Base-by-base conservation (phyloP, 2,113 vertebrate species). In the Dicentrarchus labrax region DNA sequence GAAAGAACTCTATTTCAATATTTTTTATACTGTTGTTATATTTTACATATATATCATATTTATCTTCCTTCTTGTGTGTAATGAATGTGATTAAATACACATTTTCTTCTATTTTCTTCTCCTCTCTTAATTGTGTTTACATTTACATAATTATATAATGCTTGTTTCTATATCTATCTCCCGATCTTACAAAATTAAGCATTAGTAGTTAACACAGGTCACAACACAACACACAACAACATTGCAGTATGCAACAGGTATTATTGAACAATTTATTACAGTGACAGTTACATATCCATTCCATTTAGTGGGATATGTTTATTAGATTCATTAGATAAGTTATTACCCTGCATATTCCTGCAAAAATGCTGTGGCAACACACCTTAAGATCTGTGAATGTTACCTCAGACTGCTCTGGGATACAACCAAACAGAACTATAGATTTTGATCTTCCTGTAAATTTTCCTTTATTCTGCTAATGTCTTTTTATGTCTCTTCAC, bases 261-360 rank as follows among this genome's bases (percentile, higher is more conserved):
- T 39, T 21, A 43, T 47, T 61, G 24, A 79, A 43, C 30, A 4
- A 73, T 68, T 45, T 73, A 67, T 70, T 9, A 50, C 12, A 69
- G 0, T 48, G 30, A 56, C 47, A n/a, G 16, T 22, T 54, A 41
- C 16, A 51, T 24, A 62, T 78, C 62, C 16, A 70, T 71, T 68
- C 15, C 54, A 51, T 57, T 74, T 56, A 45, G 22, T 3, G 0
- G 45, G 50, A 72, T n/a, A 62, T 76, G 38, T 80, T 39, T 64
- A 53, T 72, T 65, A 22, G 19, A 76, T 80, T 81, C 39, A 71
- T 12, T 30, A 30, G 30, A 30, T 30, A 30, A 39, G 53, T 85
- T 66, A 72, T 86, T 57, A 60, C 43, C 21, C 48, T 64, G 21
- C 48, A 53, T 72, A 60, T 75, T 51, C 22, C 36, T 68, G 10